Evolutionary conservation across 1,140 invertebrate genomes (phyloP).

Genomic region (Ceratina australensis): DNA sequence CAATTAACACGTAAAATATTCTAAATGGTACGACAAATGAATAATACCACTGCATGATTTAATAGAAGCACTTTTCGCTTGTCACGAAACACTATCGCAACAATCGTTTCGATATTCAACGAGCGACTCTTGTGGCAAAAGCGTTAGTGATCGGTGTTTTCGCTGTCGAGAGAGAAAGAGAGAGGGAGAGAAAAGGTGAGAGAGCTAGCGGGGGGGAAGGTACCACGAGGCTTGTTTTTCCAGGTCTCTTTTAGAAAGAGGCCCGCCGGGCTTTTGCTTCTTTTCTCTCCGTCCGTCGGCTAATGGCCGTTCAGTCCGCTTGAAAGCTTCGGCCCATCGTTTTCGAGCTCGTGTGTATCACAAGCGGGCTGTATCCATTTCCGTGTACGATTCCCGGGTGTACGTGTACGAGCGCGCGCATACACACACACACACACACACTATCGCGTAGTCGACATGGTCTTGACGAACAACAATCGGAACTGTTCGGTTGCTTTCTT

Average conservation of each 20-base stretch:
- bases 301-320: conserved; percentile 61
- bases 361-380: conserved; percentile 37
- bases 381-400: not conserved
- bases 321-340: conserved; percentile 44
- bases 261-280: conserved; percentile 46
- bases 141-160: conserved; percentile 32
- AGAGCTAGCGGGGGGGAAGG: not conserved
- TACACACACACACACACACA: not conserved
- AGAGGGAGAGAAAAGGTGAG: not conserved
- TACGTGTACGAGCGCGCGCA: not conserved
- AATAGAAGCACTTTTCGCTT: too few relatives aligned
- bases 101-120: conserved; percentile 27
- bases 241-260: conserved; percentile 43
- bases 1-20: too few relatives aligned
- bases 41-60: too few relatives aligned
- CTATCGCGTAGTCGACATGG: not conserved
- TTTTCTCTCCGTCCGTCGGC: conserved; percentile 33
- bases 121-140: conserved; percentile 9
- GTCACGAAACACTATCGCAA: not conserved
- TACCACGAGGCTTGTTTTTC: conserved; percentile 39
- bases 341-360: conserved; percentile 9
- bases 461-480: conserved; percentile 33
- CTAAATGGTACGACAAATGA: too few relatives aligned
- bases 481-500: conserved; percentile 28
- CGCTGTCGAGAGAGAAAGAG: not conserved